Evolutionary conservation across 2,888 invertebrate species (phyloP).

Genomic region (Tromatobia lineatoria): DNA sequence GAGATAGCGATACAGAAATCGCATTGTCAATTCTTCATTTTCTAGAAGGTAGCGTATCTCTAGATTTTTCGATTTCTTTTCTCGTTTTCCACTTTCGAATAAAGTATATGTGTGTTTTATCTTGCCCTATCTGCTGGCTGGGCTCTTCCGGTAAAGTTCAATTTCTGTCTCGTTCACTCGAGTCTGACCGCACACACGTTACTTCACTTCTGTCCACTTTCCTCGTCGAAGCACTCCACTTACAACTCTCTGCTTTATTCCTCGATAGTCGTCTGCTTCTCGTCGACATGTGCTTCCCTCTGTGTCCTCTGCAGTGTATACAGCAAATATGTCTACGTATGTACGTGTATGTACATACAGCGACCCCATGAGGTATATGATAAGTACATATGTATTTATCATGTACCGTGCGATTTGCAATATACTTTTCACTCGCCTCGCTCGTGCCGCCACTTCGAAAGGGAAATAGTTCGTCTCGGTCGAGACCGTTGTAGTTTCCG

Average conservation of each 20-base stretch:
- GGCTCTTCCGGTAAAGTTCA: conserved; percentile 46
- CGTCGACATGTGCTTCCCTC: conserved; percentile 56
- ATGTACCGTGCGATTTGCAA: conserved; percentile 58
- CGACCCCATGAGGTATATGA: conserved; percentile 5
- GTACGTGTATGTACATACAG: not conserved
- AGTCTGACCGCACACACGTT: conserved; percentile 68
- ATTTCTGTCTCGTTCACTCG: conserved; percentile 63
- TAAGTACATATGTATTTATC: conserved; percentile 57
- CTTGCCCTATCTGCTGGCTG: conserved; percentile 56
- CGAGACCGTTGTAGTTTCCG: conserved; percentile 50
- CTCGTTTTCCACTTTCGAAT: conserved; percentile 57
- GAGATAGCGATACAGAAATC: not conserved
- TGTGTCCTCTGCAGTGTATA: conserved; percentile 31
- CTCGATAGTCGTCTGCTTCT: conserved; percentile 70
- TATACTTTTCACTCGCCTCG: conserved; percentile 60
- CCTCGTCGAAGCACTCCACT: conserved; percentile 72
- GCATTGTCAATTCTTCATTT: conserved; percentile 19
- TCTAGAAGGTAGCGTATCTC: not conserved
- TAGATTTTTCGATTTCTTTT: conserved; percentile 44
- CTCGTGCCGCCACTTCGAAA: conserved; percentile 41
- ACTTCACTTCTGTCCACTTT: conserved; percentile 72
- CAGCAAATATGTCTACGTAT: conserved; percentile 4
- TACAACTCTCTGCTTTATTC: conserved; percentile 72
- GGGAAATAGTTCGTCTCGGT: conserved; percentile 57
- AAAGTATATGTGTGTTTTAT: conserved; percentile 65